These are phyloP conservation scores for Mustelus asterias DNA, from an alignment of 2,113 vertebrate species.

Conservation along the genomic window DNA sequence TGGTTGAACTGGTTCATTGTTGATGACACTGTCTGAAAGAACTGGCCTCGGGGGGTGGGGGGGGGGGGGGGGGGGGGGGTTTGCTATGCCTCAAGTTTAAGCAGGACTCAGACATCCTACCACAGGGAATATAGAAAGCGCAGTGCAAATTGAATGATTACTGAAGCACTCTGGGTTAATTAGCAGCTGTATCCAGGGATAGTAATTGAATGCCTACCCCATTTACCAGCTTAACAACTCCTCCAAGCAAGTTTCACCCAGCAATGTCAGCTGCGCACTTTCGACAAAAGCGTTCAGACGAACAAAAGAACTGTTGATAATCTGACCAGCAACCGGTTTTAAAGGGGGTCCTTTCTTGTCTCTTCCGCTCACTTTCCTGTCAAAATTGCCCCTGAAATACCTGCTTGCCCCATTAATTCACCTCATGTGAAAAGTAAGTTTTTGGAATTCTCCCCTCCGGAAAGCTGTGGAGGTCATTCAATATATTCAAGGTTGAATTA, in stretches of 20 bases:
- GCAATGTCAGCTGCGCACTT: background rate
- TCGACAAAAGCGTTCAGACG: background rate
- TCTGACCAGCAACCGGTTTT: background rate
- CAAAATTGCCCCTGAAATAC: background rate
- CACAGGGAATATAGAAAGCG: background rate
- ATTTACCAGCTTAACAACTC: background rate
- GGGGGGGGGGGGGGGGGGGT: too few species aligned
- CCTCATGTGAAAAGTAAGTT: background rate
- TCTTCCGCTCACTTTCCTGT: background rate
- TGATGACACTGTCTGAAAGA: background rate
- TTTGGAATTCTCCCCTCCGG: too few species aligned
- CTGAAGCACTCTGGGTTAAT: constrained; percentile 27
- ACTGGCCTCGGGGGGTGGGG: too few species aligned
- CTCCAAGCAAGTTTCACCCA: background rate
- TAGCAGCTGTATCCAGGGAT: background rate
- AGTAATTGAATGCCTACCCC: background rate
- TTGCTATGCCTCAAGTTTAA: background rate
- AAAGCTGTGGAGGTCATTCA: too few species aligned
- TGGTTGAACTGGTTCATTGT: background rate
- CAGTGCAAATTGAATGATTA: background rate
- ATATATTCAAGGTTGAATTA: too few species aligned
- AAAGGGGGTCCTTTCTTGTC: background rate
- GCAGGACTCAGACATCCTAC: background rate
- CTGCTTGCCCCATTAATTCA: background rate
- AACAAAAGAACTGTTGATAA: background rate